A percentile compares a stretch with the other conserved stretches of the same genome.
Conservation (phyloP, 2,797 vertebrate genomes). For the Atherinosoma microstoma region DNA sequence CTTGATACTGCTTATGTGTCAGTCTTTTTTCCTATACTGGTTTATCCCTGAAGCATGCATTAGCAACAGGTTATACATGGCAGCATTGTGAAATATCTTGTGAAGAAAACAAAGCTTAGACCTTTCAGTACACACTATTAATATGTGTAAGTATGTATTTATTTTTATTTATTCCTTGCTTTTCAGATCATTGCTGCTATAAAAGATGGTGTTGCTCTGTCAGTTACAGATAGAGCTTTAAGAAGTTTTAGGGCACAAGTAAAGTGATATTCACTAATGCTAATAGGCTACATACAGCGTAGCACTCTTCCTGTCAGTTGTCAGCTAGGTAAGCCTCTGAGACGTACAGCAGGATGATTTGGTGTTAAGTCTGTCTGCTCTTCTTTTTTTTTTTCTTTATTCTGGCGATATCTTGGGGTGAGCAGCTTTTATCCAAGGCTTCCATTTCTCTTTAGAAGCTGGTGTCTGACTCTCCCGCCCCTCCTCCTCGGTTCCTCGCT, state of each 20-base stretch:
- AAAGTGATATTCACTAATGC: conserved; percentile 67
- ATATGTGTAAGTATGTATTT: conserved; percentile 4
- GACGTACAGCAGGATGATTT: conserved; percentile 71
- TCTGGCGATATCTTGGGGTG: conserved; percentile 66
- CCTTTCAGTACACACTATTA: conserved; percentile 19
- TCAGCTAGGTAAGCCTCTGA: conserved; percentile 72
- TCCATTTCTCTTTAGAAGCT: conserved; percentile 78
- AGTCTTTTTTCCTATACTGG: conserved; percentile 19
- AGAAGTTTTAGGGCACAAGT: conserved; percentile 46
- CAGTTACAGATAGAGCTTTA: conserved; percentile 52
- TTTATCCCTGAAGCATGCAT: conserved; percentile 17
- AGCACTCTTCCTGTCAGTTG: conserved; percentile 61
- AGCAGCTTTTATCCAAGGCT: conserved; percentile 78
- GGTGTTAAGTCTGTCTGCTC: conserved; percentile 77
- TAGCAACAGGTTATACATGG: conserved; percentile 54
- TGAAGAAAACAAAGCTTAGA: conserved; percentile 27
- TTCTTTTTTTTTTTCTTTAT: conserved; percentile 30
- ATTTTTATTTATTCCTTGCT: conserved; percentile 24
- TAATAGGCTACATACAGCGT: conserved; percentile 59
- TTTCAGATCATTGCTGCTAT: conserved; percentile 20
- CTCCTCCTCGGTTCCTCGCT: conserved; percentile 63
- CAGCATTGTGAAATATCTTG: conserved; percentile 7
- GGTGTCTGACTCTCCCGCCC: conserved; percentile 68
- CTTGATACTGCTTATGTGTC: conserved; percentile 42
- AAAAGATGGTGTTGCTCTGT: conserved; percentile 37